These are phyloP conservation scores for Euwallacea fornicatus DNA, from an alignment of 1,140 invertebrate genomes.

Conservation along the genomic window DNA sequence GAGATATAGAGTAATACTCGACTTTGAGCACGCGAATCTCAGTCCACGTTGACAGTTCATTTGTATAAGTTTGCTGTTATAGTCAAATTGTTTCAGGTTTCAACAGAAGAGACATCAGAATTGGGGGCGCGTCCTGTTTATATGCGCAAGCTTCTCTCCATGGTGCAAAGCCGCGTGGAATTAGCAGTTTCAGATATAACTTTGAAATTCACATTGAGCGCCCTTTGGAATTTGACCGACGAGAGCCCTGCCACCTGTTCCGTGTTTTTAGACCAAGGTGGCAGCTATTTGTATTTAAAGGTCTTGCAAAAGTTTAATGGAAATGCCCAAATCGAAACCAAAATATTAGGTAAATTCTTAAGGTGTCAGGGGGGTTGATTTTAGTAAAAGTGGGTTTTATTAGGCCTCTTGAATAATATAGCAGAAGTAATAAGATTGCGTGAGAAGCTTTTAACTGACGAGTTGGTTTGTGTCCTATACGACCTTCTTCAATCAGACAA, in stretches of 20 bases:
- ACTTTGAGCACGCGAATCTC: background rate
- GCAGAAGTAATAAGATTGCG: constrained; percentile 67
- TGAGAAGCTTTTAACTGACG: constrained; percentile 63
- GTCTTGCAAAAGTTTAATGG: constrained; percentile 67
- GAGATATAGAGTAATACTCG: background rate
- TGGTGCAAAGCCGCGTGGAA: constrained; percentile 68
- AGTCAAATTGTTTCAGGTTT: background rate
- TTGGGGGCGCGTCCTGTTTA: constrained; percentile 70
- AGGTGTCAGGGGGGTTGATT: background rate
- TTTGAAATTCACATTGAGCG: constrained; percentile 79
- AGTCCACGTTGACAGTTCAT: background rate
- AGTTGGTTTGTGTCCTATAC: constrained; percentile 64
- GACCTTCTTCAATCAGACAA: constrained; percentile 65
- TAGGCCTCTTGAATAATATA: constrained; percentile 73
- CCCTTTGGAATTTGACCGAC: constrained; percentile 83
- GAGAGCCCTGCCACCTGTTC: constrained; percentile 73
- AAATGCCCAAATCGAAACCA: constrained; percentile 73
- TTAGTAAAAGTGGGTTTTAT: background rate
- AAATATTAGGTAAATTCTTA: constrained; percentile 63
- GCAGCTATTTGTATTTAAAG: constrained; percentile 69
- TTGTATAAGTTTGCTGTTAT: background rate
- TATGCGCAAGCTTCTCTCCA: constrained; percentile 72
- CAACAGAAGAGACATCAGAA: constrained; percentile 64
- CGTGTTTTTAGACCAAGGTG: constrained; percentile 72
- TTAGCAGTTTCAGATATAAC: constrained; percentile 69